A percentile compares a stretch with the other conserved stretches of the same genome.
These are phyloP conservation scores for Raja brachyura DNA, from an alignment of 2,113 vertebrate species.

Conservation along the genomic window DNA sequence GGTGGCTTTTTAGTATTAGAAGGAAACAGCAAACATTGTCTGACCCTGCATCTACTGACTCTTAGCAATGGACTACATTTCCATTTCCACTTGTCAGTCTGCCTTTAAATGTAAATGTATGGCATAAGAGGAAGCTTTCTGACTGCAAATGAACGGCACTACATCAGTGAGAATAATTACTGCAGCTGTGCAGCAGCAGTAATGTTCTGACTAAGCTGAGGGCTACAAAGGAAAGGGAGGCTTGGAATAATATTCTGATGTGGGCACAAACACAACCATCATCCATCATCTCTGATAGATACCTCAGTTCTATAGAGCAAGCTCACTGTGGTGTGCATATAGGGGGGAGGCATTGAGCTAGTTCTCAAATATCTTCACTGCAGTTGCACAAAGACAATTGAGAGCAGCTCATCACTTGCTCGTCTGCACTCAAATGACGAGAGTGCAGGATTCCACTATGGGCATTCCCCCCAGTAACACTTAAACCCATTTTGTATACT, in stretches of 20 bases:
- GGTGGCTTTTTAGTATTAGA: not conserved
- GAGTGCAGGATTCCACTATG: too few relatives aligned
- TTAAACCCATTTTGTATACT: too few relatives aligned
- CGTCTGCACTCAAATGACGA: not conserved
- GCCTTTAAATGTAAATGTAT: conserved; percentile 50
- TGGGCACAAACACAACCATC: not conserved
- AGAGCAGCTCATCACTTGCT: not conserved
- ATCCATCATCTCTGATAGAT: conserved; percentile 22
- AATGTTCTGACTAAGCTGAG: not conserved
- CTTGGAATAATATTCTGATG: not conserved
- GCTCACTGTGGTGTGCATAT: too few relatives aligned
- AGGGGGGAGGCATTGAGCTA: not conserved
- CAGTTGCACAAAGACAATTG: not conserved
- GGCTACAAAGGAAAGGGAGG: not conserved
- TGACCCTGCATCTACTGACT: not conserved
- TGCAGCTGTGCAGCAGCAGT: conserved; percentile 38
- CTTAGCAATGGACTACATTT: not conserved
- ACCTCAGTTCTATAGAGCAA: not conserved
- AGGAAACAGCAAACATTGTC: not conserved
- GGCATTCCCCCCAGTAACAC: too few relatives aligned
- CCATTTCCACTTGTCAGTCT: conserved; percentile 10
- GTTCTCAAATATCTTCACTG: not conserved
- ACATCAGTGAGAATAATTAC: conserved; percentile 49
- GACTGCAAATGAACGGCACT: conserved; percentile 47
- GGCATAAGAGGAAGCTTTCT: conserved; percentile 42